A percentile compares a stretch with the other conserved stretches of the same genome.
Conservation (phyloP, 1,140 invertebrate genomes). For the Ostrea edulis region DNA sequence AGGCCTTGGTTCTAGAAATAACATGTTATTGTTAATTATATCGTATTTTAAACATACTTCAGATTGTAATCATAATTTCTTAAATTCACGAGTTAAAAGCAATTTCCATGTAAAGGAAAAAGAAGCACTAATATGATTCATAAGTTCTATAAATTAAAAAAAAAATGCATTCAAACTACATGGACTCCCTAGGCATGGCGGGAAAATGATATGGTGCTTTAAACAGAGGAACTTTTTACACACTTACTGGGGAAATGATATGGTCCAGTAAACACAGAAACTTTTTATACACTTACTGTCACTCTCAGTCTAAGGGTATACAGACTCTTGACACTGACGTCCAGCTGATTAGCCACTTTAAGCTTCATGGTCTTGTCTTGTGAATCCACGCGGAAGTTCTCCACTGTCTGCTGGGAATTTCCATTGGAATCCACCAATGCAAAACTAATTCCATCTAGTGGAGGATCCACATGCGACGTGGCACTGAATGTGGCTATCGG, state of each 20-base stretch:
- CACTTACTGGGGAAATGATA: slow-evolving; percentile 52
- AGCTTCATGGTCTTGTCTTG: slow-evolving; percentile 61
- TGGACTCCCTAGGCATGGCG: no score
- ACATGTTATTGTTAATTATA: background rate
- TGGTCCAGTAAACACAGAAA: background rate
- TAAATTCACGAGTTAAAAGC: no score
- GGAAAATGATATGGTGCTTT: no score
- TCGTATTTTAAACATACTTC: no score
- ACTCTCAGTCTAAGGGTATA: slow-evolving; percentile 67
- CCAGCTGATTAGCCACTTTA: slow-evolving; percentile 61
- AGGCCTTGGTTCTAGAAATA: slow-evolving; percentile 67
- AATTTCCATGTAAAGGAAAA: no score
- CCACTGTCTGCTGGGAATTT: slow-evolving; percentile 58
- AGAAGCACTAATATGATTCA: no score
- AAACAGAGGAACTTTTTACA: background rate
- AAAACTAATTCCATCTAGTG: slow-evolving; percentile 64
- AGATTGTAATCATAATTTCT: no score
- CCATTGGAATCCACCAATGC: slow-evolving; percentile 64
- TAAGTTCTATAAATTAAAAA: no score
- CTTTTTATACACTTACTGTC: slow-evolving; percentile 59
- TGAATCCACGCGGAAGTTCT: slow-evolving; percentile 62
- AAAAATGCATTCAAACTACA: no score
- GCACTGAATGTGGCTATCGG: slow-evolving; percentile 63
- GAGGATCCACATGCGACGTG: slow-evolving; percentile 64
- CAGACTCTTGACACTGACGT: slow-evolving; percentile 64